Evolutionary conservation across 2,113 vertebrate genomes (phyloP).

Genomic region (Erythrolamprus reginae): DNA sequence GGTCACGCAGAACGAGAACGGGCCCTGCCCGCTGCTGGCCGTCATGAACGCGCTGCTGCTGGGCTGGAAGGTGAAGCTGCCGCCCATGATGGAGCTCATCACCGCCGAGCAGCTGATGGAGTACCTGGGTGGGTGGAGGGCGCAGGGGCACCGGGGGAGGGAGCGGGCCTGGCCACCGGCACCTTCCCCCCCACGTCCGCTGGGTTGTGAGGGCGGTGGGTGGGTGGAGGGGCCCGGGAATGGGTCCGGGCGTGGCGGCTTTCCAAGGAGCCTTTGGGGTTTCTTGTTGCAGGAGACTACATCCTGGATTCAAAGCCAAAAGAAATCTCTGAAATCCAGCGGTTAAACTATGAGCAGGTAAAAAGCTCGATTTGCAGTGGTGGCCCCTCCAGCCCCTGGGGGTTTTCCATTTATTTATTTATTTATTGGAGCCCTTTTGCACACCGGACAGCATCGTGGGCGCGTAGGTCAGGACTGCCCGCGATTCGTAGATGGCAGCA

Average conservation of each 20-base stretch:
- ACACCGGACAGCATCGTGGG: too few relatives aligned
- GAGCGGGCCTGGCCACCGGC: too few relatives aligned
- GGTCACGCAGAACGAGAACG: slow-evolving; percentile 98
- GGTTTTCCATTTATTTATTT: too few relatives aligned
- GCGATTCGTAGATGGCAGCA: too few relatives aligned
- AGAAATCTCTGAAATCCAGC: slow-evolving; percentile 96
- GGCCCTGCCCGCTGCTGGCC: slow-evolving; percentile 93
- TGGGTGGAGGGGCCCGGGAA: slow-evolving; percentile 71
- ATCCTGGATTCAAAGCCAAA: slow-evolving; percentile 98
- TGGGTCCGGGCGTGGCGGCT: neutral
- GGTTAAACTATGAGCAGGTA: slow-evolving; percentile 99
- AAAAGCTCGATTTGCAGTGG: slow-evolving; percentile 36
- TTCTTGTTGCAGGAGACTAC: slow-evolving; percentile 86
- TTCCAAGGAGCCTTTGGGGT: slow-evolving; percentile 35
- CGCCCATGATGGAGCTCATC: slow-evolving; percentile 99
- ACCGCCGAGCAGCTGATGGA: slow-evolving; percentile 98
- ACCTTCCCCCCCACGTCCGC: too few relatives aligned
- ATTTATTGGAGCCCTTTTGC: too few relatives aligned
- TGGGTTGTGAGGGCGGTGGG: too few relatives aligned
- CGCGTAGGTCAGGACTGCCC: too few relatives aligned
- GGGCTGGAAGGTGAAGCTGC: slow-evolving; percentile 98
- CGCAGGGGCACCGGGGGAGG: too few relatives aligned
- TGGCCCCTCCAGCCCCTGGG: too few relatives aligned
- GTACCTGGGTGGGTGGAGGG: slow-evolving; percentile 94
- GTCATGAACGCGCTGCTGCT: slow-evolving; percentile 97